Evolutionary conservation across 2,113 vertebrate genomes (phyloP).

Genomic region (Ammodytes dubius): DNA sequence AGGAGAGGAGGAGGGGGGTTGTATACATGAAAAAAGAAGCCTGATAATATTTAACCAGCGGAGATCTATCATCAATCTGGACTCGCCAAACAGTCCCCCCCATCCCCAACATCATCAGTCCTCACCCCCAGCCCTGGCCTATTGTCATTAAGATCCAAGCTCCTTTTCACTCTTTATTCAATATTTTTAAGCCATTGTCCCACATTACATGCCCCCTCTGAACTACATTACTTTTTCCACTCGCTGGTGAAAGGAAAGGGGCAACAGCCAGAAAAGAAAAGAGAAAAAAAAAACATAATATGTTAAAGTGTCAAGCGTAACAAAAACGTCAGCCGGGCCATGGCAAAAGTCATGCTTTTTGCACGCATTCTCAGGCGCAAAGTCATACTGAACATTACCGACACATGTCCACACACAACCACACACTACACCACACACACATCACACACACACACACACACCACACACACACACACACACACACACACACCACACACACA

Average conservation of each 20-base stretch:
- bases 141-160: slow-evolving; percentile 79
- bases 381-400: too few species aligned
- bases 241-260: slow-evolving; percentile 64
- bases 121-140: slow-evolving; percentile 61
- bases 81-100: slow-evolving; percentile 25
- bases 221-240: slow-evolving; percentile 82
- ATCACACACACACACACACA: neutral
- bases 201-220: slow-evolving; percentile 75
- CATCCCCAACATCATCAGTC: slow-evolving; percentile 62
- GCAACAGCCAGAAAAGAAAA: slow-evolving; percentile 41
- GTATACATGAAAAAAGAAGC: slow-evolving; percentile 74
- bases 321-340: slow-evolving; percentile 73
- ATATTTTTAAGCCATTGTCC: slow-evolving; percentile 85
- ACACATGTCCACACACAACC: too few species aligned
- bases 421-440: too few species aligned
- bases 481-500: slow-evolving; percentile 1
- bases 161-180: slow-evolving; percentile 82
- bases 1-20: slow-evolving; percentile 49
- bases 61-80: slow-evolving; percentile 79
- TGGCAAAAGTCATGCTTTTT: slow-evolving; percentile 50
- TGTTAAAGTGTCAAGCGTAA: slow-evolving; percentile 77
- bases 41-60: slow-evolving; percentile 85
- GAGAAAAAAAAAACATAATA: slow-evolving; percentile 50
- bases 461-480: neutral
- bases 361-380: slow-evolving; percentile 45